These are phyloP conservation scores for Epirrita christyi DNA, from an alignment of 2,888 invertebrate genomes.

Conservation along the genomic window DNA sequence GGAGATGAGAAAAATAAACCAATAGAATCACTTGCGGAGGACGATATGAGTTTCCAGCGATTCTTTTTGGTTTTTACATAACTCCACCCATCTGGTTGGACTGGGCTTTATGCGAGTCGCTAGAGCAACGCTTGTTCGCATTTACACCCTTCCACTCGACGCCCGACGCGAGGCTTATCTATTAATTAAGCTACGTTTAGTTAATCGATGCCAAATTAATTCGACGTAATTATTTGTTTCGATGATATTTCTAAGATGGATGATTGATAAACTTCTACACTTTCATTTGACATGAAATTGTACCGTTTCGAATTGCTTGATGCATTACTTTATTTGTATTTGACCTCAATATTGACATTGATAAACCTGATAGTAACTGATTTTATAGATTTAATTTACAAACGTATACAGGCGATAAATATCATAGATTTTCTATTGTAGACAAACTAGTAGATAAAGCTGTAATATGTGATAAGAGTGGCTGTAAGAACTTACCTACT, in stretches of 20 bases:
- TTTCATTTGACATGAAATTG: conserved; percentile 41
- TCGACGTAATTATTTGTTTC: conserved; percentile 49
- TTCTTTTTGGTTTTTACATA: neutral
- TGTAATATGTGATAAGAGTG: conserved; percentile 84
- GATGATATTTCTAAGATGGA: conserved; percentile 28
- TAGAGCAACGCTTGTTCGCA: conserved; percentile 70
- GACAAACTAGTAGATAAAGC: conserved; percentile 74
- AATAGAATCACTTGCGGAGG: neutral
- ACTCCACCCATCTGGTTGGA: neutral
- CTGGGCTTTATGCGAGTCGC: conserved; percentile 36
- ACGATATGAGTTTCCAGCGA: neutral
- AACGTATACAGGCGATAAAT: conserved; percentile 74
- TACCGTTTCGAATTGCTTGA: conserved; percentile 49
- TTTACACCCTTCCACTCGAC: conserved; percentile 60
- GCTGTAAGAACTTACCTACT: conserved; percentile 74
- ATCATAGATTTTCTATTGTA: conserved; percentile 83
- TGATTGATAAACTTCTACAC: conserved; percentile 16
- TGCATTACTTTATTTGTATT: conserved; percentile 57
- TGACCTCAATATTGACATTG: conserved; percentile 61
- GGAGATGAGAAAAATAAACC: conserved; percentile 3
- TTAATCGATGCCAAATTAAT: conserved; percentile 80
- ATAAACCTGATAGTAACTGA: conserved; percentile 58
- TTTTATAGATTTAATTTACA: conserved; percentile 75
- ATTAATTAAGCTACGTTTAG: conserved; percentile 68
- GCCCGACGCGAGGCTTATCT: conserved; percentile 57